Percentiles rank a stretch among this genome's conserved stretches.
Evolutionary conservation across 2,113 vertebrate genomes (phyloP).

Genomic region (Gymnogyps californianus): DNA sequence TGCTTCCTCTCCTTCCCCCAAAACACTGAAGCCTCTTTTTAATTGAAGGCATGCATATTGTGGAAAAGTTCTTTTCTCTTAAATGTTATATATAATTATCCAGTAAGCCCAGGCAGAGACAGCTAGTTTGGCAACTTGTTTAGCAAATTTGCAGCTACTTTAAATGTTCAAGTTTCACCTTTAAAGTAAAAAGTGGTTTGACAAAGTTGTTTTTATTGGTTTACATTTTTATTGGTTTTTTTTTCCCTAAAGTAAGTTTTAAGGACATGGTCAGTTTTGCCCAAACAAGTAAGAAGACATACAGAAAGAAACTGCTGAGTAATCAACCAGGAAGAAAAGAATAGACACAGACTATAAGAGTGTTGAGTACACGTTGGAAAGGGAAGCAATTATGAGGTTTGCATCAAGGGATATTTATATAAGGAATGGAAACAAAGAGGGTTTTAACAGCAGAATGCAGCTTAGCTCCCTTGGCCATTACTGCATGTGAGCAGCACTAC

Average conservation of each 20-base stretch:
- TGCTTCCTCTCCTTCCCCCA: not conserved
- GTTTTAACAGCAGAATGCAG: not conserved
- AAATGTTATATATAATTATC: not conserved
- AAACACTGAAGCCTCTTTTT: not conserved
- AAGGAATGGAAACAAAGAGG: not conserved
- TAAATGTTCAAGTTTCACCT: not conserved
- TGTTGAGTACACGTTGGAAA: not conserved
- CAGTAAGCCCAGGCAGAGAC: not conserved
- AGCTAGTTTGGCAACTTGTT: not conserved
- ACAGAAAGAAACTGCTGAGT: not conserved
- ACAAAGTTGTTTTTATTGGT: not conserved
- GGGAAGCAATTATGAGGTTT: not conserved
- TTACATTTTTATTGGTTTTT: not conserved
- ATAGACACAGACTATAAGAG: not conserved
- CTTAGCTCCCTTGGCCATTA: not conserved
- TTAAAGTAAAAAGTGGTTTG: not conserved
- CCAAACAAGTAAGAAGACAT: not conserved
- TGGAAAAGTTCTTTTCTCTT: not conserved
- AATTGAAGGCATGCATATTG: not conserved
- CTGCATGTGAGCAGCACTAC: not conserved
- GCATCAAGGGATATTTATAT: not conserved
- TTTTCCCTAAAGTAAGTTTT: not conserved
- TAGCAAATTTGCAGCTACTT: not conserved
- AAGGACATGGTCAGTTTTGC: not conserved
- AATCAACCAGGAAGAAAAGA: not conserved